Conservation (phyloP, 2,888 invertebrate genomes). For the Alviniconcha strummeri region DNA sequence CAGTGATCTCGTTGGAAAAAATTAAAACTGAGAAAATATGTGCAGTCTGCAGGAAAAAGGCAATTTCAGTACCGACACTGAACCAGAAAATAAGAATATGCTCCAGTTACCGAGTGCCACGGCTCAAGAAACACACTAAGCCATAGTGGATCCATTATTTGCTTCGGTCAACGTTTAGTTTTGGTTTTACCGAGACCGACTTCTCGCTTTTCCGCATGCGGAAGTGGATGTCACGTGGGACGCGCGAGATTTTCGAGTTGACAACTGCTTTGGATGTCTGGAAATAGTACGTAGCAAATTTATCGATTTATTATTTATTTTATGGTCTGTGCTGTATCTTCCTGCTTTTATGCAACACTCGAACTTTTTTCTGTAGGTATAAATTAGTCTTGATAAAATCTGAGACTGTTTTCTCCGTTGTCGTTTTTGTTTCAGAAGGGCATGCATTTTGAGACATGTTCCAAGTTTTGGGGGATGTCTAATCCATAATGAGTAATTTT, state of each 20-base stretch:
- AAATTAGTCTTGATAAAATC: neutral
- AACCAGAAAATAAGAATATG: too few relatives aligned
- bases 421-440: neutral
- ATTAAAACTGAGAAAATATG: too few relatives aligned
- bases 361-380: neutral
- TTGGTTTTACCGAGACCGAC: conserved; percentile 15
- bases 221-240: conserved; percentile 44
- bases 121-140: neutral
- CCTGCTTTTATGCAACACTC: neutral
- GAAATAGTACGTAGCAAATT: conserved; percentile 31
- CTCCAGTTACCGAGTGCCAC: too few relatives aligned
- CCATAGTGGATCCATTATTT: neutral
- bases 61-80: too few relatives aligned
- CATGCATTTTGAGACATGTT: conserved; percentile 1
- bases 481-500: too few relatives aligned
- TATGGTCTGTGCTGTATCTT: neutral
- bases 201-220: conserved; percentile 32
- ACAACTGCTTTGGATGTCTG: conserved; percentile 45
- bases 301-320: conserved; percentile 24
- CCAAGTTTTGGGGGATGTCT: conserved; percentile 7
- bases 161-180: neutral
- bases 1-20: too few relatives aligned
- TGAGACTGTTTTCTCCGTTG: neutral
- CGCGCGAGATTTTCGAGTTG: conserved; percentile 48
- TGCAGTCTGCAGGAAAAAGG: too few relatives aligned